phyloP scores from a whole-genome alignment of 2,113 vertebrate species.

The Panurus biarmicus region DNA sequence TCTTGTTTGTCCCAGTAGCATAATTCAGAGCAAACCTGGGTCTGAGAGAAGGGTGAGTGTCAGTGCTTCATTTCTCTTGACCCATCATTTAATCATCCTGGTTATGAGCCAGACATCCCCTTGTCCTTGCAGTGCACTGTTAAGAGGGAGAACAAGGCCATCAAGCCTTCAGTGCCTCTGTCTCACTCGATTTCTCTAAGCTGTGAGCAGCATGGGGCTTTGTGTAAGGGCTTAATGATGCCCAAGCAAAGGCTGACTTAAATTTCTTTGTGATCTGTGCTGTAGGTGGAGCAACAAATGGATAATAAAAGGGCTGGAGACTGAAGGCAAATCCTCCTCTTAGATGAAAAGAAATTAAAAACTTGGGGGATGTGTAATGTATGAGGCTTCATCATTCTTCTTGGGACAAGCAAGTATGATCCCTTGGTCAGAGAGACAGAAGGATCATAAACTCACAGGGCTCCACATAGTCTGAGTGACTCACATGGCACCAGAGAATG shows the following conservation, averaged over 20 bases:
- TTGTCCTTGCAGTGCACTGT: neutral
- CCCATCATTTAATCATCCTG: neutral
- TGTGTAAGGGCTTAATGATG: neutral
- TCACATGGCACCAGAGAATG: neutral
- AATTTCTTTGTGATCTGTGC: slow-evolving; percentile 7
- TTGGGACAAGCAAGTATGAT: neutral
- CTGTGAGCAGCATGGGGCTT: neutral
- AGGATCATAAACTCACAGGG: neutral
- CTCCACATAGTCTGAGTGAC: neutral
- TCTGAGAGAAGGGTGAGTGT: neutral
- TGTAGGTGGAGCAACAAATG: slow-evolving; percentile 11
- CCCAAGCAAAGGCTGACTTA: slow-evolving; percentile 11
- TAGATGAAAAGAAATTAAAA: slow-evolving; percentile 24
- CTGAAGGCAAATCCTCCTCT: slow-evolving; percentile 23
- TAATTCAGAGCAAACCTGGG: neutral
- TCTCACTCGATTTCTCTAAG: neutral
- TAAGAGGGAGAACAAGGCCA: neutral
- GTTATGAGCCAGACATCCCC: neutral
- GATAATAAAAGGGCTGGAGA: slow-evolving; percentile 7
- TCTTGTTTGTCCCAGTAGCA: no score
- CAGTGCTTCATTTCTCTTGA: neutral
- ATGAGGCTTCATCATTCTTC: slow-evolving; percentile 22
- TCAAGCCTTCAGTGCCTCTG: neutral
- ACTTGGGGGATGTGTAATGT: neutral
- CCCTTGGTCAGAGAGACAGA: slow-evolving; percentile 11